Percentiles rank a stretch among this genome's conserved stretches.
Conservation (phyloP, 2,113 vertebrate genomes). For the Sander vitreus region DNA sequence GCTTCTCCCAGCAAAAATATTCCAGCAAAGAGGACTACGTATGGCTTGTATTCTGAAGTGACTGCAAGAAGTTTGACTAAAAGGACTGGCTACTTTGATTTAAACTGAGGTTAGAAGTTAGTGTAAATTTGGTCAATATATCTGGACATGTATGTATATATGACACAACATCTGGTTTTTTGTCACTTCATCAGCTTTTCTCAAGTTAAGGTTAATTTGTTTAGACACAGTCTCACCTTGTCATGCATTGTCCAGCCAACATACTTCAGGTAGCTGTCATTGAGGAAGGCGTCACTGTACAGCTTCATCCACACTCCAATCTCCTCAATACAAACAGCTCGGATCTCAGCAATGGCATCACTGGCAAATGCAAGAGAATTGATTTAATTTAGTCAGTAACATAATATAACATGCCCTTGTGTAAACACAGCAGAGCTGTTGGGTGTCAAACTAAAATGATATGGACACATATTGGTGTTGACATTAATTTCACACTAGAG, state of each 20-base stretch:
- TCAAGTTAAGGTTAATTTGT: not conserved
- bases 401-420: not conserved
- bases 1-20: not conserved
- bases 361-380: slow-evolving; percentile 38
- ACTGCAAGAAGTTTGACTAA: not conserved
- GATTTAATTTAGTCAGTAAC: not conserved
- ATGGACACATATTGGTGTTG: not conserved
- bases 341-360: slow-evolving; percentile 72
- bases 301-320: slow-evolving; percentile 86
- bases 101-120: not conserved
- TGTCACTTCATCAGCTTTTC: not conserved
- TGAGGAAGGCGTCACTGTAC: slow-evolving; percentile 98
- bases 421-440: not conserved
- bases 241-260: slow-evolving; percentile 91
- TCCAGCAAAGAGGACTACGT: not conserved
- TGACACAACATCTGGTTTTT: too few relatives aligned
- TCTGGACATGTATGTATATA: too few relatives aligned
- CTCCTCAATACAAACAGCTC: slow-evolving; percentile 96
- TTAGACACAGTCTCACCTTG: slow-evolving; percentile 74
- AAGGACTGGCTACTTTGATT: not conserved
- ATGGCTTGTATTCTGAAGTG: not conserved
- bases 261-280: slow-evolving; percentile 98
- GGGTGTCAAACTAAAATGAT: not conserved
- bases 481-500: slow-evolving; percentile 52
- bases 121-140: not conserved